These are phyloP conservation scores for Cephus pygmeus DNA, from an alignment of 2,888 invertebrate genomes.

Conservation along the genomic window DNA sequence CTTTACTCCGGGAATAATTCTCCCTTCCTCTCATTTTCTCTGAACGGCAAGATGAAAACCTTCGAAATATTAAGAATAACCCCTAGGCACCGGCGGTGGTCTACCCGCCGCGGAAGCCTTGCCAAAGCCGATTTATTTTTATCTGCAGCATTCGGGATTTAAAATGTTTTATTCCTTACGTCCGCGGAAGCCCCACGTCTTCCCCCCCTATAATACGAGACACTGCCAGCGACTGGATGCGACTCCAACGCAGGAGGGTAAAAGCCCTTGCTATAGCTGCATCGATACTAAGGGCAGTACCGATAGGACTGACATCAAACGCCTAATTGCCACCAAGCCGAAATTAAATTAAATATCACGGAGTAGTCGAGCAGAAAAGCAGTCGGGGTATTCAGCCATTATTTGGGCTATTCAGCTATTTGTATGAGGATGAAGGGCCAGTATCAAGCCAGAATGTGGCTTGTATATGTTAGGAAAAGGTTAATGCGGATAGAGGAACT, in stretches of 20 bases:
- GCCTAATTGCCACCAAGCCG: conserved; percentile 34
- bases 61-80: conserved; percentile 62
- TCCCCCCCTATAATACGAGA: conserved; percentile 6
- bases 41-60: conserved; percentile 51
- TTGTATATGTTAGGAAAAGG: no score
- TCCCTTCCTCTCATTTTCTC: conserved; percentile 16
- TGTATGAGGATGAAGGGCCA: no score
- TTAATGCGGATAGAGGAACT: no score
- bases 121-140: conserved; percentile 61
- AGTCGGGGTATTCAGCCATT: no score
- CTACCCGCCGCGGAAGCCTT: conserved; percentile 47
- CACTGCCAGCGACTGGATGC: conserved; percentile 14
- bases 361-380: neutral
- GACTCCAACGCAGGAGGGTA: neutral
- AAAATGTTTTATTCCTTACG: conserved; percentile 33
- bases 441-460: no score
- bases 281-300: no score
- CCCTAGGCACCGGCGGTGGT: conserved; percentile 32
- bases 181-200: conserved; percentile 10
- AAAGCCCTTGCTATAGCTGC: no score
- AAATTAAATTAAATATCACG: conserved; percentile 44
- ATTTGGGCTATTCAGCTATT: no score
- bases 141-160: conserved; percentile 49
- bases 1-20: neutral
- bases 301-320: conserved; percentile 24